These are phyloP conservation scores for Melanophora roralis DNA, from an alignment of 2,888 invertebrate species.

Conservation along the genomic window DNA sequence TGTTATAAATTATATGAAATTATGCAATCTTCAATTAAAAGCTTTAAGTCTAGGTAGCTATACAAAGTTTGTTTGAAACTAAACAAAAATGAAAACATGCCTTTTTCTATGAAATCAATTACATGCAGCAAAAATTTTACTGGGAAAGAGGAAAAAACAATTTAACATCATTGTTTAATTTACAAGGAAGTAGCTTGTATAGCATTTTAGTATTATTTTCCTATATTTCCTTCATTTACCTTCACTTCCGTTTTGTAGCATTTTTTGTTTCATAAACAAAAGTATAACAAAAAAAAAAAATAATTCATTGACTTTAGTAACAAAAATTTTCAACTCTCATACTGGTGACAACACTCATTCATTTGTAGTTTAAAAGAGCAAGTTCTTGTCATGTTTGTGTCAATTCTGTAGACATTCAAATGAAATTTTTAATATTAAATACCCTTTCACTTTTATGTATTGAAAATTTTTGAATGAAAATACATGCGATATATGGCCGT, in stretches of 20 bases:
- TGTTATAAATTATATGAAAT: no score
- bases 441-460: conserved; percentile 35
- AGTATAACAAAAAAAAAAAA: conserved; percentile 24
- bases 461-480: background rate
- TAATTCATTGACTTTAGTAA: conserved; percentile 14
- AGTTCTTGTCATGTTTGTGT: conserved; percentile 67
- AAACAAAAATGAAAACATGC: conserved; percentile 16
- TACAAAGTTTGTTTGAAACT: no score
- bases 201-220: conserved; percentile 21
- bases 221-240: conserved; percentile 1
- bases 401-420: conserved; percentile 65
- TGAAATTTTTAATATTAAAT: conserved; percentile 64
- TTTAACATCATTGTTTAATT: conserved; percentile 64
- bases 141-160: conserved; percentile 32
- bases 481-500: background rate
- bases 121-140: no score
- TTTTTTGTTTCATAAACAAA: conserved; percentile 4
- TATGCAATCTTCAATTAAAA: no score
- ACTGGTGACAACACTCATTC: conserved; percentile 53
- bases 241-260: background rate
- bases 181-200: conserved; percentile 61
- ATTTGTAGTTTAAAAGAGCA: conserved; percentile 65
- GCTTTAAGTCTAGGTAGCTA: no score
- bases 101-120: conserved; percentile 34
- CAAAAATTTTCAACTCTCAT: conserved; percentile 29